phyloP scores from a whole-genome alignment of 1,140 invertebrate species.

The Orchesella cincta region DNA sequence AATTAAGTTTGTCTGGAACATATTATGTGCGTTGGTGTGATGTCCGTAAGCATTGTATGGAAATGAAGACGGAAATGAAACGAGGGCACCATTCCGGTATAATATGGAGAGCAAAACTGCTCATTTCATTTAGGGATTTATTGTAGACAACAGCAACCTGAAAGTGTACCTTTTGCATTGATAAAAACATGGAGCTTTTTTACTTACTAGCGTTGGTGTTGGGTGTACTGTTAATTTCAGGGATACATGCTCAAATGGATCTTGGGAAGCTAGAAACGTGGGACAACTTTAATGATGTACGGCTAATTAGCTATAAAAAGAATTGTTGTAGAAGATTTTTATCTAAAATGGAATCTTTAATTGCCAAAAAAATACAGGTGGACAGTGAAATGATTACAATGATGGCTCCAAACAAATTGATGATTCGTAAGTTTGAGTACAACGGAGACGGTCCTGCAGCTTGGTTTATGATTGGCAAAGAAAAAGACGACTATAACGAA shows the following conservation, averaged over 20 bases:
- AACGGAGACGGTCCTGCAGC: slow-evolving; percentile 21
- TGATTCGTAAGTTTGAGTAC: slow-evolving; percentile 26
- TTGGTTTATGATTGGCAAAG: slow-evolving; percentile 28
- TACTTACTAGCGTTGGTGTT: background rate
- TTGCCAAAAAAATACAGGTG: too few species aligned
- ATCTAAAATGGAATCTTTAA: background rate
- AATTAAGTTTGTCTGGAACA: background rate
- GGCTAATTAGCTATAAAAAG: too few species aligned
- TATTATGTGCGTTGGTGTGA: background rate
- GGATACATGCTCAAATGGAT: background rate
- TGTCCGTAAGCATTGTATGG: background rate
- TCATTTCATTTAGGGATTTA: too few species aligned
- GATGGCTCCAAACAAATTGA: slow-evolving; percentile 6
- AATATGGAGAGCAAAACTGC: too few species aligned
- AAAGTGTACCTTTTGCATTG: background rate
- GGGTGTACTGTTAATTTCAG: background rate
- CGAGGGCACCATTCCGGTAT: too few species aligned
- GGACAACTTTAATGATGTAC: slow-evolving; percentile 31
- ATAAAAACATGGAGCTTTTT: too few species aligned
- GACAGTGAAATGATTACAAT: slow-evolving; percentile 1
- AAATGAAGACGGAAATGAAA: slow-evolving; percentile 1
- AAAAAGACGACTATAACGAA: slow-evolving; percentile 11
- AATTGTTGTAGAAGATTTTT: background rate
- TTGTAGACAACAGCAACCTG: background rate
- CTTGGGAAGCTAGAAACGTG: slow-evolving; percentile 19